Evolutionary conservation across 2,888 invertebrate genomes (phyloP).

Genomic region (Mesochorus sp.): DNA sequence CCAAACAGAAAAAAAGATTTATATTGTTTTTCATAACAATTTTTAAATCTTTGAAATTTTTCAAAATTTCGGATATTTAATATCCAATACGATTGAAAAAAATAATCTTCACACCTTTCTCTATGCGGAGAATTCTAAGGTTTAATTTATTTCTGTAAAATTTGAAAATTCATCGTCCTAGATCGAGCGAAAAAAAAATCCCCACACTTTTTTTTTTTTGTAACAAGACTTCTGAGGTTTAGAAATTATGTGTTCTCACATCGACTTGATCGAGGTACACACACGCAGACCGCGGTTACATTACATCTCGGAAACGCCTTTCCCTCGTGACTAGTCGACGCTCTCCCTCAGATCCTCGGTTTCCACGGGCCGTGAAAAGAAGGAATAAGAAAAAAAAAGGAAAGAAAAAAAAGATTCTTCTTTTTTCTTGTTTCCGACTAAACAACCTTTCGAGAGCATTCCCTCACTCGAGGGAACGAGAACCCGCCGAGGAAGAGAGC

Average conservation of each 20-base stretch:
- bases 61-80: no score
- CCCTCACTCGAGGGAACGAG: conserved; percentile 21
- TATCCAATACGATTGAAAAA: no score
- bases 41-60: no score
- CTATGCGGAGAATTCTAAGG: no score
- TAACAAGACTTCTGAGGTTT: no score
- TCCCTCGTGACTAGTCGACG: conserved; percentile 48
- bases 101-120: no score
- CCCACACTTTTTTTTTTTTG: no score
- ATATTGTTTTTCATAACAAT: no score
- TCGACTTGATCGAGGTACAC: not conserved
- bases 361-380: conserved; percentile 54
- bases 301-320: conserved; percentile 31
- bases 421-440: conserved; percentile 68
- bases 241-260: not conserved
- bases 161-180: no score
- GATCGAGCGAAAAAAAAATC: no score
- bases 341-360: conserved; percentile 50
- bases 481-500: conserved; percentile 9
- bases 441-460: conserved; percentile 67
- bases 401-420: conserved; percentile 63
- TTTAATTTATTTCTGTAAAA: no score
- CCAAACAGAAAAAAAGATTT: no score
- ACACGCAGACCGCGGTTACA: not conserved
- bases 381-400: conserved; percentile 19